These are phyloP conservation scores for Actinostola sp. DNA, from an alignment of 92 coral and sea anemone species.

Conservation along the genomic window DNA sequence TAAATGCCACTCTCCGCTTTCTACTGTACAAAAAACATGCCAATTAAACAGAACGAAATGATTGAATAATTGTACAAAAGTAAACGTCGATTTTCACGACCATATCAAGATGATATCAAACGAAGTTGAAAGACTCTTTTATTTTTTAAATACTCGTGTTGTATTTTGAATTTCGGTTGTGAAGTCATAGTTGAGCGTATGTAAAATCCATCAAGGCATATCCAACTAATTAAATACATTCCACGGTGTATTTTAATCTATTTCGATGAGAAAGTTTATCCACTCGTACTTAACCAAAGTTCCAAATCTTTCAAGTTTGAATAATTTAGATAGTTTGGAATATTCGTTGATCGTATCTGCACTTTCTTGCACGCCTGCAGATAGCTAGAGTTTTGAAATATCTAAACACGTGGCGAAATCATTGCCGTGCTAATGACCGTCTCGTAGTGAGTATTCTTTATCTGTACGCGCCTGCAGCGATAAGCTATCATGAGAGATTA, in stretches of 20 bases:
- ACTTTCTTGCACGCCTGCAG: not conserved
- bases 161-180: too few relatives aligned
- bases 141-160: too few relatives aligned
- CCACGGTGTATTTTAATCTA: not conserved
- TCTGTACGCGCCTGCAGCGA: slow-evolving; percentile 16
- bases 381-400: not conserved
- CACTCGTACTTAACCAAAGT: not conserved
- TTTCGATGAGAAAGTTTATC: not conserved
- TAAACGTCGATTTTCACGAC: too few relatives aligned
- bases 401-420: slow-evolving; percentile 8
- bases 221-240: slow-evolving; percentile 19
- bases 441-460: slow-evolving; percentile 1
- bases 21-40: not conserved
- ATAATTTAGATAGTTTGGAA: not conserved
- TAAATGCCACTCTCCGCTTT: not conserved
- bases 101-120: too few relatives aligned
- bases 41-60: too few relatives aligned
- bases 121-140: too few relatives aligned
- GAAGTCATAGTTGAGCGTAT: slow-evolving; percentile 10
- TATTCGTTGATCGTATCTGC: not conserved
- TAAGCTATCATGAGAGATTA: slow-evolving; percentile 33
- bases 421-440: slow-evolving; percentile 11
- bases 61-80: too few relatives aligned
- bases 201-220: slow-evolving; percentile 18
- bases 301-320: not conserved